Evolutionary conservation across 2,113 vertebrate genomes (phyloP).

Genomic region (Forbesichthys agassizii): DNA sequence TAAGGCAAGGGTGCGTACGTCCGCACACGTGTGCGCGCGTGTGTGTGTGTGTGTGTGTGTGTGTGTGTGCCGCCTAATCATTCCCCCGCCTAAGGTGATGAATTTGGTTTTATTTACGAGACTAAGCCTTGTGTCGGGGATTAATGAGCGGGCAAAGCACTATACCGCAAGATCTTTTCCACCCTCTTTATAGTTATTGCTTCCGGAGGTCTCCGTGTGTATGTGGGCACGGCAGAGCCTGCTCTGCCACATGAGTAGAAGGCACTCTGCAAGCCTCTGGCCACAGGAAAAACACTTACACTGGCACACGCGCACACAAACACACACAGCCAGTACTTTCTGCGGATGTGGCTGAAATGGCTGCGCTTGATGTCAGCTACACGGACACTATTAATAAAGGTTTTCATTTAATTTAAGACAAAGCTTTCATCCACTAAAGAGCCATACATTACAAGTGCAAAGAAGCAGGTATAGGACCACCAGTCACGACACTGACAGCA

Average conservation of each 20-base stretch:
- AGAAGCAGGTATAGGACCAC: too few species aligned
- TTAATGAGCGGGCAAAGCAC: background rate
- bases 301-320: background rate
- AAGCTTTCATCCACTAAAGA: too few species aligned
- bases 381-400: background rate
- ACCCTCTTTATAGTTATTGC: constrained; percentile 35
- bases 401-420: too few species aligned
- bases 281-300: constrained; percentile 5
- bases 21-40: constrained; percentile 22
- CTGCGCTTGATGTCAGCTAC: background rate
- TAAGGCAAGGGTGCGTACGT: constrained; percentile 3
- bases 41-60: constrained; percentile 2
- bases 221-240: background rate
- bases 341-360: background rate
- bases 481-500: too few species aligned
- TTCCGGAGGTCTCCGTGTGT: constrained; percentile 13
- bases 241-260: too few species aligned
- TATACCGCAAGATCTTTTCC: constrained; percentile 35
- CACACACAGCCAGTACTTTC: background rate
- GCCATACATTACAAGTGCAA: too few species aligned
- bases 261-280: too few species aligned
- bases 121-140: background rate
- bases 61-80: constrained; percentile 17
- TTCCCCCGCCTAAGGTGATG: constrained; percentile 37
- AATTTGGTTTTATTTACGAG: constrained; percentile 36